Conservation (phyloP, 2,888 invertebrate species). For the Dynastes hyllus region DNA sequence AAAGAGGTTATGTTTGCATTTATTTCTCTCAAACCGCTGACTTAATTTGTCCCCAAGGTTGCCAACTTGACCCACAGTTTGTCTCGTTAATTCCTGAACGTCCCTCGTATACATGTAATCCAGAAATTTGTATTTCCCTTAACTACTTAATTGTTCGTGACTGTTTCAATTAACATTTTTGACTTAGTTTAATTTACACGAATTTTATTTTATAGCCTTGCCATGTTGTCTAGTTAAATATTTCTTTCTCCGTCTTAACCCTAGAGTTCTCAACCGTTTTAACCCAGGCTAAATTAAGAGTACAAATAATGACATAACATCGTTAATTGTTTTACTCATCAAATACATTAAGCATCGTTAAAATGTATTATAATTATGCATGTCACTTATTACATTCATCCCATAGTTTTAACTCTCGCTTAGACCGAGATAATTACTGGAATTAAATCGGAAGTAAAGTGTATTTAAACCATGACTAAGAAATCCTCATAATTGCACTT, state of each 20-base stretch:
- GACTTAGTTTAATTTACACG: constrained; percentile 46
- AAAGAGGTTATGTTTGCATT: too few species aligned
- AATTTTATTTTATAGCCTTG: constrained; percentile 38
- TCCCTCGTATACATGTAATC: neutral
- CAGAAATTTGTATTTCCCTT: constrained; percentile 32
- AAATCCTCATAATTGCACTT: neutral
- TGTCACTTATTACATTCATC: neutral
- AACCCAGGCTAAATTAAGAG: constrained; percentile 25
- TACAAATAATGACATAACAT: constrained; percentile 53
- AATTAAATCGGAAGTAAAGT: constrained; percentile 39
- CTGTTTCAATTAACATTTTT: constrained; percentile 46
- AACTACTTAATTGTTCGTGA: constrained; percentile 39
- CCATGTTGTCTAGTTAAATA: neutral
- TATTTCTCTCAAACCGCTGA: too few species aligned
- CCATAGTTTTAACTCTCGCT: neutral
- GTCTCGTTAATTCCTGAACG: too few species aligned
- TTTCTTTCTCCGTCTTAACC: neutral
- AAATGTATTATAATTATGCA: constrained; percentile 37
- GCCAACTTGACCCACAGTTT: too few species aligned
- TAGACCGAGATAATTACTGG: constrained; percentile 17
- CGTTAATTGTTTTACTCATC: constrained; percentile 52
- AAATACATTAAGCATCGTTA: constrained; percentile 52
- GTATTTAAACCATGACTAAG: constrained; percentile 7
- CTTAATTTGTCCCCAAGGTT: too few species aligned
- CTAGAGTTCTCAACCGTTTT: neutral